A percentile compares a stretch with the other conserved stretches of the same genome.
Evolutionary conservation across 2,797 vertebrate genomes (phyloP).

Genomic region (Luscinia luscinia): DNA sequence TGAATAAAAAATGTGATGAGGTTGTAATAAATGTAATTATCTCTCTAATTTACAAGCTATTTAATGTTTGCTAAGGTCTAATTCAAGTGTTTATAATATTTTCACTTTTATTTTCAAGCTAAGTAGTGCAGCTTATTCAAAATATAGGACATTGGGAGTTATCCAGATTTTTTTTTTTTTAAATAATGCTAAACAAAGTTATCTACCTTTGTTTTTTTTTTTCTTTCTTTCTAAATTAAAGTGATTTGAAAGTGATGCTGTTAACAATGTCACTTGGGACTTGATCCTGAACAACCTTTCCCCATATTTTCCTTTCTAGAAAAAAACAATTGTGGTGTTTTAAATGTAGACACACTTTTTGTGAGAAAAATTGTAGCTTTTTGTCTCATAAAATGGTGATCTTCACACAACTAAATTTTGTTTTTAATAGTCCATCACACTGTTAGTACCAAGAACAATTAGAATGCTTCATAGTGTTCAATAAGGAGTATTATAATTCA

Average conservation of each 20-base stretch:
- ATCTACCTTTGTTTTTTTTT: accelerated
- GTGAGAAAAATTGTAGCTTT: not conserved
- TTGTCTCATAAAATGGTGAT: not conserved
- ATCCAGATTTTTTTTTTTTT: not conserved
- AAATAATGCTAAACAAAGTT: not conserved
- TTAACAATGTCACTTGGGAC: not conserved
- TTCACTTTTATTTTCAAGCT: not conserved
- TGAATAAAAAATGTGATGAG: slow-evolving; percentile 1
- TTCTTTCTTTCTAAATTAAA: not conserved
- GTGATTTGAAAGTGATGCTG: not conserved
- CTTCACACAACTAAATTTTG: not conserved
- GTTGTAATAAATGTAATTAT: not conserved
- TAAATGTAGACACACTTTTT: not conserved
- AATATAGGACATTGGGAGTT: not conserved
- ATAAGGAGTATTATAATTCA: not conserved
- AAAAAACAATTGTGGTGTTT: not conserved
- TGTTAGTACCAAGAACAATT: not conserved
- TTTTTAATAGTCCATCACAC: not conserved
- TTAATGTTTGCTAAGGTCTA: not conserved
- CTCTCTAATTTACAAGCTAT: not conserved
- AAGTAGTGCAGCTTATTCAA: not conserved
- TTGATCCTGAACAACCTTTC: not conserved
- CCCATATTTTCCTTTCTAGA: not conserved
- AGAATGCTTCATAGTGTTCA: not conserved
- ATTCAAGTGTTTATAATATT: not conserved